Percentiles rank a stretch among this genome's conserved stretches.
phyloP scores from a whole-genome alignment of 2,113 vertebrate genomes.

The Suricata suricatta region DNA sequence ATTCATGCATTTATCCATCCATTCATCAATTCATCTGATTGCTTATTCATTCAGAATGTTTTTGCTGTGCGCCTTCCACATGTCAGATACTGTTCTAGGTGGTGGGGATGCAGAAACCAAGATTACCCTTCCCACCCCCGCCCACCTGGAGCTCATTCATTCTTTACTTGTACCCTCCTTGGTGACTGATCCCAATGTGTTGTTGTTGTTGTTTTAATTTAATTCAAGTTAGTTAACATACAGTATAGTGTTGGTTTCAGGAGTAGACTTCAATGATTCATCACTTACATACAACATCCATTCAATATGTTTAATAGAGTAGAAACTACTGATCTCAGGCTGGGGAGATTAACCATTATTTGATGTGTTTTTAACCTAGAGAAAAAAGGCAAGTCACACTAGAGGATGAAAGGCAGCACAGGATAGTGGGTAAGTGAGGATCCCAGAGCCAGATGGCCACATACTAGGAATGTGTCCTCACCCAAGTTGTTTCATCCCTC shows the following conservation, averaged over 20 bases:
- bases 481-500: fast-evolving
- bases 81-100: not conserved
- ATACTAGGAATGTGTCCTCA: not conserved
- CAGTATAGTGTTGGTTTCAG: no score
- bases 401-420: not conserved
- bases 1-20: not conserved
- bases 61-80: not conserved
- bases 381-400: not conserved
- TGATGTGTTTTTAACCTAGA: not conserved
- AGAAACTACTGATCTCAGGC: not conserved
- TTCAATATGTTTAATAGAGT: not conserved
- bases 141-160: not conserved
- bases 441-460: not conserved
- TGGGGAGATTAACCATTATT: not conserved
- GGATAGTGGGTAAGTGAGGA: not conserved
- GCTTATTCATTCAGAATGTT: not conserved
- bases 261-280: no score
- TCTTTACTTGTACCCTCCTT: not conserved
- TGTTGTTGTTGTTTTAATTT: no score
- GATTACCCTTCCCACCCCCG: no score
- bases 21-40: not conserved
- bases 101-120: not conserved
- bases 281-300: no score
- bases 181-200: not conserved
- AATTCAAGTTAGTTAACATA: no score